Evolutionary conservation across 2,888 invertebrate genomes (phyloP).

Genomic region (Barypeithes pellucidus): DNA sequence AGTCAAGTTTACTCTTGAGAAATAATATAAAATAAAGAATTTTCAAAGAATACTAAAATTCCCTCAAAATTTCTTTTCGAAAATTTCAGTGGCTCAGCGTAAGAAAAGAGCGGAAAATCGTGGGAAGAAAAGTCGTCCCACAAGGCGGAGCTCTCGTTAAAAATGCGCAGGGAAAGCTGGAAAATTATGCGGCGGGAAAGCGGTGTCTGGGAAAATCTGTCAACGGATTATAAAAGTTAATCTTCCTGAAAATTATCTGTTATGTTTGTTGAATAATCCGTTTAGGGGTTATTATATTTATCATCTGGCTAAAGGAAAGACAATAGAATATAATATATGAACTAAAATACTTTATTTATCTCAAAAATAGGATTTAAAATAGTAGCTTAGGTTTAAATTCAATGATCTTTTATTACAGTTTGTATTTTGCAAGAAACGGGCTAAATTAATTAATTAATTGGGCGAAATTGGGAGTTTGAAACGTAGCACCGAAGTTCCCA

Average conservation of each 20-base stretch:
- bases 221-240: constrained; percentile 70
- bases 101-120: constrained; percentile 55
- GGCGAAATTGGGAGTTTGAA: too few species aligned
- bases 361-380: too few species aligned
- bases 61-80: constrained; percentile 26
- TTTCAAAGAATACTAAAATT: neutral
- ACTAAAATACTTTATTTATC: too few species aligned
- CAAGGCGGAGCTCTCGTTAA: constrained; percentile 49
- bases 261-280: constrained; percentile 57
- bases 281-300: constrained; percentile 8
- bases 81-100: constrained; percentile 58
- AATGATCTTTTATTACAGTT: too few species aligned
- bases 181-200: constrained; percentile 59
- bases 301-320: too few species aligned
- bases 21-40: too few species aligned
- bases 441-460: too few species aligned
- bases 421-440: too few species aligned
- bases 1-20: too few species aligned
- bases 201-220: constrained; percentile 66
- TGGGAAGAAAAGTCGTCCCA: constrained; percentile 43
- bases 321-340: too few species aligned
- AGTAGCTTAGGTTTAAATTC: too few species aligned
- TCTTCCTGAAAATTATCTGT: constrained; percentile 68
- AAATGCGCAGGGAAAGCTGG: constrained; percentile 54
- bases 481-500: too few species aligned